phyloP scores from a whole-genome alignment of 2,113 vertebrate genomes.

The Pomatostomus ruficeps region DNA sequence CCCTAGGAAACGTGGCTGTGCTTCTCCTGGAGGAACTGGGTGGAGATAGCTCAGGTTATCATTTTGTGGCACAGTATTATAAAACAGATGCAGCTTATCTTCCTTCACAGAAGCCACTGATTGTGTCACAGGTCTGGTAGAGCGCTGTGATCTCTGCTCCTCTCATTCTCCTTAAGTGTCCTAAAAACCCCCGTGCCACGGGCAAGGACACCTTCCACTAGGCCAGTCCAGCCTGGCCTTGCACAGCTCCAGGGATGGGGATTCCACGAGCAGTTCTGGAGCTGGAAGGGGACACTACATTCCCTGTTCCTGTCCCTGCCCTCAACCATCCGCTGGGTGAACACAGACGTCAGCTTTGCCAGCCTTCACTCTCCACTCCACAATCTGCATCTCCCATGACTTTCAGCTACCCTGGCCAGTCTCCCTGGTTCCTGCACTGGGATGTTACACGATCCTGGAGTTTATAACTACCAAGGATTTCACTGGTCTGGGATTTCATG shows the following conservation, averaged over 20 bases:
- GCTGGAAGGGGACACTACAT: not conserved
- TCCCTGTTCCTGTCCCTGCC: not conserved
- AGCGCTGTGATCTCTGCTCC: not conserved
- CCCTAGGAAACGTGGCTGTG: not conserved
- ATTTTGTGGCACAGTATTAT: not conserved
- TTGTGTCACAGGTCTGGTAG: not conserved
- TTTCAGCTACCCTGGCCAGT: not conserved
- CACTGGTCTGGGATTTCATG: fast-evolving
- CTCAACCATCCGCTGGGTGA: not conserved
- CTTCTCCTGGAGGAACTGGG: not conserved
- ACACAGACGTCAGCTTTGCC: not conserved
- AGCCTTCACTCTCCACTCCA: not conserved
- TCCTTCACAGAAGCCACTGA: not conserved
- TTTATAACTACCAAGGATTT: not conserved
- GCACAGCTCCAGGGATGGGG: not conserved
- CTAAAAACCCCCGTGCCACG: not conserved
- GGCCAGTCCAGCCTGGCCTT: not conserved
- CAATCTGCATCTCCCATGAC: not conserved
- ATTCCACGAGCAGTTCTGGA: not conserved
- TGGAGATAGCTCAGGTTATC: not conserved
- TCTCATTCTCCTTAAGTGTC: not conserved
- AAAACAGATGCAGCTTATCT: not conserved
- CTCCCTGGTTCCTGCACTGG: not conserved
- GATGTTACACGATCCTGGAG: not conserved
- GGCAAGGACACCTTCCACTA: not conserved